Evolutionary conservation across 2,113 vertebrate species (phyloP), one percentile per base, ranked within the genome.

Genomic region (Salminus brasiliensis): DNA sequence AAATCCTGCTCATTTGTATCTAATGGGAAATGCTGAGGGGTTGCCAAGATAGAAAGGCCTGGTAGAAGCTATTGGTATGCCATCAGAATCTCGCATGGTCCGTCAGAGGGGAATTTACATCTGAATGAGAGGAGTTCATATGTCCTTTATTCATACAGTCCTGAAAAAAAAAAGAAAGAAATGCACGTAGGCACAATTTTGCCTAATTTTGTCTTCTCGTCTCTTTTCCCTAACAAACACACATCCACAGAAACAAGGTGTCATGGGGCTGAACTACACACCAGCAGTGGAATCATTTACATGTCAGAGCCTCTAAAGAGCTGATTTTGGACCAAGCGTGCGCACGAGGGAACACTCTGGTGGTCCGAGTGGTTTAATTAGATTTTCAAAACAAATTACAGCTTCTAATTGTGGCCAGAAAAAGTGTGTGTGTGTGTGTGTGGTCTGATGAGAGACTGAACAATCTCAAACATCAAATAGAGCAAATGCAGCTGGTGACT

Each of bases 371-470:
- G 84, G 85, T 88, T 89, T 91, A 91, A 92, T 92, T 89, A 88
- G 87, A 89, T 88, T 88, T 83, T 84, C 78, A 90, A 90, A 92
- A 92, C 89, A 90, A 90, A 91, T 92, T 88, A 90, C 89, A 86
- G 85, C 81, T 71, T 83, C 86, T 91, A 91, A 91, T 90, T 86
- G 67, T 27, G 72, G 85, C 89, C 88, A 83, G 89, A 89, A 85
- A 84, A 86, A 79, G 81, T n/a, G n/a, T n/a, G n/a, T n/a, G n/a
- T n/a, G n/a, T n/a, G n/a, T 84, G 84, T 76, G 81, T 85, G 72
- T 75, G 80, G 74, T 76, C 76, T 83, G 85, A 88, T 84, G 79
- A 86, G 86, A 86, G 83, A 80, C 86, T 83, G 81, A 89, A 88
- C 87, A 67, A 89, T 87, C 66, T 23, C 72, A 63, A 41, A 68